Conservation (phyloP, 2,888 invertebrate genomes). For the Pollenia amentaria region DNA sequence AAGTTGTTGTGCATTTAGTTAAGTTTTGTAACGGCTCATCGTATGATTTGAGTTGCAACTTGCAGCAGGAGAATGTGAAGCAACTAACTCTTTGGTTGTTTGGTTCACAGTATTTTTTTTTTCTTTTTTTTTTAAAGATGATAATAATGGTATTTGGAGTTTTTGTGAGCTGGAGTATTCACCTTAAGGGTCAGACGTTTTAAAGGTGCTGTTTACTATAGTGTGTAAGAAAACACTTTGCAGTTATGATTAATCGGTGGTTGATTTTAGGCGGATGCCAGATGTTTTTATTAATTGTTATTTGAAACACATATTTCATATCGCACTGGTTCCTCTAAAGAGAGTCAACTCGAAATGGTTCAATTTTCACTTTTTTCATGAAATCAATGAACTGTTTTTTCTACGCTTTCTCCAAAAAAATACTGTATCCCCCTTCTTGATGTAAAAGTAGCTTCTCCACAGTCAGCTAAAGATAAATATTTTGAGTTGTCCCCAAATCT, state of each 20-base stretch:
- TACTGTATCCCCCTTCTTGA: no score
- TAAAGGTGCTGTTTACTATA: conserved; percentile 67
- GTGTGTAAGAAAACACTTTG: conserved; percentile 70
- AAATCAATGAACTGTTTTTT: no score
- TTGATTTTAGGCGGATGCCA: conserved; percentile 16
- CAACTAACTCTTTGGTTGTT: conserved; percentile 4
- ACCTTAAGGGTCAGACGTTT: conserved; percentile 66
- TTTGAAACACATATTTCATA: background rate
- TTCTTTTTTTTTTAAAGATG: conserved; percentile 31
- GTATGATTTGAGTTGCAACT: background rate
- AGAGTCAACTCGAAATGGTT: no score
- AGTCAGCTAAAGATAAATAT: no score
- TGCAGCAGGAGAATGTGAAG: conserved; percentile 32
- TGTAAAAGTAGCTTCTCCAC: no score
- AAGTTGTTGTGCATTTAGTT: conserved; percentile 50
- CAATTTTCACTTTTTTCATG: no score
- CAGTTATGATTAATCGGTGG: conserved; percentile 63
- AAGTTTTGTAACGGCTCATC: background rate
- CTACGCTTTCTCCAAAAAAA: no score
- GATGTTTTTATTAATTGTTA: background rate
- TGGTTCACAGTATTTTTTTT: conserved; percentile 34
- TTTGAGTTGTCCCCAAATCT: no score
- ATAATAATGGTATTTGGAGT: conserved; percentile 57
- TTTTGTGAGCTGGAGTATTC: conserved; percentile 48
- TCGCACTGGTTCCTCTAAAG: background rate